These are phyloP conservation scores for Lepidochrysops patricia DNA, from an alignment of 2,888 invertebrate species.

Conservation along the genomic window DNA sequence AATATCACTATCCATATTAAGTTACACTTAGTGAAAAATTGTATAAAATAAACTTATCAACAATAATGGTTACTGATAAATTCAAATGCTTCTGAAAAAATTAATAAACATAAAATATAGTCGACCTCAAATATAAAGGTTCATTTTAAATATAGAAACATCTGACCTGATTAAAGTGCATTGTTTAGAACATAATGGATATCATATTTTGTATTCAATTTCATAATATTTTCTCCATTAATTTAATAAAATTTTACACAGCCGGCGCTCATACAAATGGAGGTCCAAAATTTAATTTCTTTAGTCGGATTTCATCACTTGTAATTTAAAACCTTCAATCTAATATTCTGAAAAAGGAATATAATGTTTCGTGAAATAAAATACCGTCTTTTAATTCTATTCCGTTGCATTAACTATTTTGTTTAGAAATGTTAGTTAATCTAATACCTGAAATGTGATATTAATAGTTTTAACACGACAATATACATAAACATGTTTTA, in stretches of 20 bases:
- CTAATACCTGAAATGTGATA: no score
- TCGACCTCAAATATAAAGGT: not conserved
- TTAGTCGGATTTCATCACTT: not conserved
- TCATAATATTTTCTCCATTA: constrained; percentile 1
- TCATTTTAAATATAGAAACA: not conserved
- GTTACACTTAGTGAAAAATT: no score
- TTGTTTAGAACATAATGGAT: not conserved
- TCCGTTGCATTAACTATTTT: no score
- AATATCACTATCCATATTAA: no score
- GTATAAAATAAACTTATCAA: no score
- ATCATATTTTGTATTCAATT: not conserved
- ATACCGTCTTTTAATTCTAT: no score
- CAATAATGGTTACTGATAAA: no score
- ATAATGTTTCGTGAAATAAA: not conserved
- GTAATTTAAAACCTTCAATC: not conserved
- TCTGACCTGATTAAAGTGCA: not conserved
- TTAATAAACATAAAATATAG: not conserved
- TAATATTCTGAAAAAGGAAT: not conserved
- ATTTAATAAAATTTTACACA: not conserved
- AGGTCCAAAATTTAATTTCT: not conserved
- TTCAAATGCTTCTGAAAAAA: no score
- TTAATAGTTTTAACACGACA: no score
- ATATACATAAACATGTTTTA: not conserved
- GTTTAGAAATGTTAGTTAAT: no score
- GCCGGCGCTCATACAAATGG: not conserved